These are phyloP conservation scores for Cyphomyrmex costatus DNA, from an alignment of 1,140 invertebrate genomes.

Conservation along the genomic window DNA sequence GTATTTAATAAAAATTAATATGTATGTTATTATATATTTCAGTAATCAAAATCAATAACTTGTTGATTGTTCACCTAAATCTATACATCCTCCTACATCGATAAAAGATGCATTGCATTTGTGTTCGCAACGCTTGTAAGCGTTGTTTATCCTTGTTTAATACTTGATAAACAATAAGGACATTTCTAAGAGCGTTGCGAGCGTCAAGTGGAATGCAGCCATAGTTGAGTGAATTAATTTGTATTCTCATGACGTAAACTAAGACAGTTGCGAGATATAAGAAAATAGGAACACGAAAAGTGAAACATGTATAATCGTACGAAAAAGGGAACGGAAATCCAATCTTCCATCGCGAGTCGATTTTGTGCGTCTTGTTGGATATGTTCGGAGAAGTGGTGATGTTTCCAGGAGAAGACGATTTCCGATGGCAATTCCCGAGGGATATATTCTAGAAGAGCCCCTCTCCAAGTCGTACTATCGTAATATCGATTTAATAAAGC, in stretches of 20 bases:
- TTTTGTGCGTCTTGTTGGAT: slow-evolving; percentile 9
- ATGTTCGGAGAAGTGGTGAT: neutral
- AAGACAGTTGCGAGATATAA: neutral
- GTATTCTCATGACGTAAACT: neutral
- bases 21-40: neutral
- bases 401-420: slow-evolving; percentile 32
- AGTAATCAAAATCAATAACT: neutral
- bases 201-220: too few relatives aligned
- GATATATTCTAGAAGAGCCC: slow-evolving; percentile 7
- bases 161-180: too few relatives aligned
- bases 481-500: slow-evolving; percentile 52
- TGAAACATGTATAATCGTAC: neutral
- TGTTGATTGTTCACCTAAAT: neutral
- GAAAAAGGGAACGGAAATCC: slow-evolving; percentile 34
- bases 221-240: neutral
- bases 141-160: too few relatives aligned
- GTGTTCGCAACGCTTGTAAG: too few relatives aligned
- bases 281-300: neutral
- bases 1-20: neutral
- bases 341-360: slow-evolving; percentile 37
- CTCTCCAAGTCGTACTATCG: neutral
- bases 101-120: neutral
- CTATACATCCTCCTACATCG: neutral
- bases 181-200: too few relatives aligned
- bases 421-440: slow-evolving; percentile 30